A percentile compares a stretch with the other conserved stretches of the same genome.
Evolutionary conservation across 2,113 vertebrate genomes (phyloP).

Genomic region (Gobiocypris rarus): DNA sequence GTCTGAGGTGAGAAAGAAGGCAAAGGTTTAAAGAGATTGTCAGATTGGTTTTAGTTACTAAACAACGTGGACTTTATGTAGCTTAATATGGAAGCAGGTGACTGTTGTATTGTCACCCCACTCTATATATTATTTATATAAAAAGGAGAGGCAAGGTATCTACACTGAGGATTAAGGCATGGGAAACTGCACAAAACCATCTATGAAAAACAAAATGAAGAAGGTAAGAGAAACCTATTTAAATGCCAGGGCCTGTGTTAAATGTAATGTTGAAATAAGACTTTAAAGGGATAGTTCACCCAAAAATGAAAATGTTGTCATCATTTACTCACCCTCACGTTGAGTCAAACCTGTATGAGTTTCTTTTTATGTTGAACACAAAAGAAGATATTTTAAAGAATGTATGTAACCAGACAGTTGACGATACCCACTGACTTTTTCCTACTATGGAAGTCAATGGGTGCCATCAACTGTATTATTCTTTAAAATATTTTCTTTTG

Average conservation of each 20-base stretch:
- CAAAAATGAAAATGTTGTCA: no score
- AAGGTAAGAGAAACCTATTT: conserved; percentile 69
- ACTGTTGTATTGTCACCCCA: not conserved
- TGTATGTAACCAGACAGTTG: no score
- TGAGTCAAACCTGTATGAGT: no score
- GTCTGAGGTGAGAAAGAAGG: conserved; percentile 2
- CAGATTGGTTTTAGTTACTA: not conserved
- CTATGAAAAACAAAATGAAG: conserved; percentile 65
- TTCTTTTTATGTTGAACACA: no score
- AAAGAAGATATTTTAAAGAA: no score
- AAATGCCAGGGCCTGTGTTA: not conserved
- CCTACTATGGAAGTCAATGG: no score
- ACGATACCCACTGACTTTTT: no score
- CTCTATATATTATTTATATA: not conserved
- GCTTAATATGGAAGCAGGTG: not conserved
- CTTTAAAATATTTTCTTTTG: no score
- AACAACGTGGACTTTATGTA: not conserved
- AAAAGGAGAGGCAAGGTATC: conserved; percentile 18
- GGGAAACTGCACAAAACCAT: conserved; percentile 76
- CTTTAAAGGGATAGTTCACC: no score
- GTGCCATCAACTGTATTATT: no score
- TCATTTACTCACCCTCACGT: no score
- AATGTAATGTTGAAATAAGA: not conserved
- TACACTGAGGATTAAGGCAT: conserved; percentile 56
- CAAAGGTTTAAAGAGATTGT: not conserved